Evolutionary conservation across 1,140 invertebrate genomes (phyloP).

Genomic region (Drepana arcuata): DNA sequence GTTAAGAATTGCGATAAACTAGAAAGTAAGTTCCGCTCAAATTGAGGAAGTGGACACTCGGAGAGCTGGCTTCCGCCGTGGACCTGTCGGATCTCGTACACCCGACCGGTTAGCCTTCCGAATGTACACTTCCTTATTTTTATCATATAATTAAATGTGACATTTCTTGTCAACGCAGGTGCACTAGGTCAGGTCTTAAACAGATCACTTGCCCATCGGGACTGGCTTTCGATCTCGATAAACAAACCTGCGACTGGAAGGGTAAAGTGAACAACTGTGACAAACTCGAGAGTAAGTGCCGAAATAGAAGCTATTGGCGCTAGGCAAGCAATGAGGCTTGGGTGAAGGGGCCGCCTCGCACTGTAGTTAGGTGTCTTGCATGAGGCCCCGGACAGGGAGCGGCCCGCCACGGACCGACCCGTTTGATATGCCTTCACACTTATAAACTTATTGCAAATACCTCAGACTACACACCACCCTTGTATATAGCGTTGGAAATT

Average conservation of each 20-base stretch:
- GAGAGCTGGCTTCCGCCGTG: constrained; percentile 47
- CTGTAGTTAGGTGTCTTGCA: constrained; percentile 65
- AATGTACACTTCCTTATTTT: constrained; percentile 46
- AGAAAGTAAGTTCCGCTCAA: constrained; percentile 87
- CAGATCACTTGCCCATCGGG: constrained; percentile 95
- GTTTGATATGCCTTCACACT: constrained; percentile 41
- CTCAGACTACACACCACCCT: too few relatives aligned
- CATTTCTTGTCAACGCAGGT: constrained; percentile 77
- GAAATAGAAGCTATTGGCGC: constrained; percentile 61
- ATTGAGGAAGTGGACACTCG: constrained; percentile 50
- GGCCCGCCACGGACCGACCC: constrained; percentile 34
- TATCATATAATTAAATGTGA: constrained; percentile 46
- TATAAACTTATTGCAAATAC: too few relatives aligned
- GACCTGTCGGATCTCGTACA: constrained; percentile 14
- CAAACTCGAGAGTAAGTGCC: constrained; percentile 94
- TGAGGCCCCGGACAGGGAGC: constrained; percentile 55
- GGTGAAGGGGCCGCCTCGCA: constrained; percentile 66
- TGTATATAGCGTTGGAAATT: too few relatives aligned
- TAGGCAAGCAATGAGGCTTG: constrained; percentile 64
- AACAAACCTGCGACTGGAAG: constrained; percentile 98
- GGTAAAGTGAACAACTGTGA: constrained; percentile 96
- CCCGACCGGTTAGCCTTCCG: constrained; percentile 38
- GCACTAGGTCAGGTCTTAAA: constrained; percentile 93
- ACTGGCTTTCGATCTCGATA: constrained; percentile 96
- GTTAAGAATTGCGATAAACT: constrained; percentile 94